Conservation (phyloP, 2,797 vertebrate species). For the Zenarchopterus dispar region DNA sequence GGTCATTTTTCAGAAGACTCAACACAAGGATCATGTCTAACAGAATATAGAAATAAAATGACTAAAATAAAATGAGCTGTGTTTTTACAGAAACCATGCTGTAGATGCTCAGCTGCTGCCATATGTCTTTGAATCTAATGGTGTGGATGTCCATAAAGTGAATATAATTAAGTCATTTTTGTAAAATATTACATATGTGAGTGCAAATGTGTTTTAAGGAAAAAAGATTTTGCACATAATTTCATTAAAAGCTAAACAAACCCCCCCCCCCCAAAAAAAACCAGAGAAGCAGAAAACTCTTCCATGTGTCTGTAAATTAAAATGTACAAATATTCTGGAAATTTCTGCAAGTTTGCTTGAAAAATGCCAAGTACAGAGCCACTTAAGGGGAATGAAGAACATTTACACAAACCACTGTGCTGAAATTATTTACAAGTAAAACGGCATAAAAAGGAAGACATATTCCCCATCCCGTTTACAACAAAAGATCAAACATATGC, state of each 20-base stretch:
- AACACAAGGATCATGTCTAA: constrained; percentile 95
- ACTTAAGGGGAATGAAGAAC: no score
- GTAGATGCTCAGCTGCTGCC: constrained; percentile 3
- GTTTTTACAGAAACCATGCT: background rate
- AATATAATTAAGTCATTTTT: background rate
- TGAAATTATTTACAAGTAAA: no score
- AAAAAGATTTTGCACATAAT: background rate
- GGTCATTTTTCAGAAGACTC: constrained; percentile 92
- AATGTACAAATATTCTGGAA: no score
- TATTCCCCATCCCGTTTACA: no score
- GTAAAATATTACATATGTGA: background rate
- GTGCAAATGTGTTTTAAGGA: constrained; percentile 4
- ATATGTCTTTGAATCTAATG: constrained; percentile 8
- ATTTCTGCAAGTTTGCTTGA: no score
- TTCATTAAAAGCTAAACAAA: background rate
- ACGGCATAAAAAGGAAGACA: no score
- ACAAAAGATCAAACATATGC: no score
- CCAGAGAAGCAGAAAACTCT: no score
- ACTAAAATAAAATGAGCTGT: constrained; percentile 4
- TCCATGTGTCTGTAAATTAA: no score
- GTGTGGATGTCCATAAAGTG: background rate
- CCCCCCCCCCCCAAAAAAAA: no score
- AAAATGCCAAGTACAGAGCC: no score
- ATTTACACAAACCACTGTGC: no score
- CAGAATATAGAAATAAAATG: constrained; percentile 81